phyloP scores from a whole-genome alignment of 2,888 invertebrate species.

The Caenorhabditis drosophilae region DNA sequence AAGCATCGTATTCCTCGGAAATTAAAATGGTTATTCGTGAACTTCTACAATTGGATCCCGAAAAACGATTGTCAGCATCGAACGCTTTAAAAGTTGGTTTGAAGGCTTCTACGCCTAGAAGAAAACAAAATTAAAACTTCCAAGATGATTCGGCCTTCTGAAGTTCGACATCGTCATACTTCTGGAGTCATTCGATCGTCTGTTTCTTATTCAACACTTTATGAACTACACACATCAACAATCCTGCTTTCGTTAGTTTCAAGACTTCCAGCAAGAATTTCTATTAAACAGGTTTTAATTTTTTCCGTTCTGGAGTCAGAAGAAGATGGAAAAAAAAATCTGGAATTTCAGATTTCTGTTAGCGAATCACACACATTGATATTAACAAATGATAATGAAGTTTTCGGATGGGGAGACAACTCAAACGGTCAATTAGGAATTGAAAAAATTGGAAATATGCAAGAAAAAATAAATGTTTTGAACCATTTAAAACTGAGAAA shows the following conservation, averaged over 20 bases:
- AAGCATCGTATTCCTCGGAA: constrained; percentile 76
- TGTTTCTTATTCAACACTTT: constrained; percentile 54
- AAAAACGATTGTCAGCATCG: constrained; percentile 76
- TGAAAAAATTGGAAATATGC: constrained; percentile 60
- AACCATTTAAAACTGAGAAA: too few relatives aligned
- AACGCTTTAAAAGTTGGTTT: too few relatives aligned
- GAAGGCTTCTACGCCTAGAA: too few relatives aligned
- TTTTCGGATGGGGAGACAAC: constrained; percentile 79
- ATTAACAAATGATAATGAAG: constrained; percentile 75
- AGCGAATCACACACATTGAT: constrained; percentile 75
- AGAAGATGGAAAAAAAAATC: neutral
- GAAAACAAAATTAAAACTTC: constrained; percentile 69
- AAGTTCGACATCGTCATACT: constrained; percentile 20
- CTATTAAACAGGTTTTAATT: constrained; percentile 71
- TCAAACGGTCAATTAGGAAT: constrained; percentile 77
- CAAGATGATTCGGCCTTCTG: constrained; percentile 49
- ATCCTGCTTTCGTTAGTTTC: constrained; percentile 42
- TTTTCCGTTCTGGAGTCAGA: neutral
- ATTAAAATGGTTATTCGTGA: constrained; percentile 76
- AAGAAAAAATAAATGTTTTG: too few relatives aligned
- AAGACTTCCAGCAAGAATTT: constrained; percentile 73
- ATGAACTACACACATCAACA: constrained; percentile 55
- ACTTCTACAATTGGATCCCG: constrained; percentile 76
- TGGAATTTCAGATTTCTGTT: constrained; percentile 73
- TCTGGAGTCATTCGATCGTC: constrained; percentile 34